Conservation (phyloP, 2,797 vertebrate species). For the Pteropus rufus region DNA sequence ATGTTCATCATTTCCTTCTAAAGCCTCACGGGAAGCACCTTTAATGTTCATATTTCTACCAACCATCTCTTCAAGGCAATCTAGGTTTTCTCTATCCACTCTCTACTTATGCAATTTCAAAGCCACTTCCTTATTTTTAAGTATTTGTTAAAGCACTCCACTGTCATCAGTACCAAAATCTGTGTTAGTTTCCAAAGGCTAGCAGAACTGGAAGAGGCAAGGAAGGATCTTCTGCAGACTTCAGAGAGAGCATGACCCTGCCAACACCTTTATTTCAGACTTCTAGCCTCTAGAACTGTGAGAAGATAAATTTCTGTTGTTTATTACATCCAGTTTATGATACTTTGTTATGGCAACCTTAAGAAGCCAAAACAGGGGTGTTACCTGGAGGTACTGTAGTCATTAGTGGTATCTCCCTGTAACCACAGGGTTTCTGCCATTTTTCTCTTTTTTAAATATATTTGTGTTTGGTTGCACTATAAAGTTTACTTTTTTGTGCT, state of each 20-base stretch:
- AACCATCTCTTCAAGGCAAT: background rate
- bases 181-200: background rate
- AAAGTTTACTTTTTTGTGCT: background rate
- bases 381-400: background rate
- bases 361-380: background rate
- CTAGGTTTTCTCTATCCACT: background rate
- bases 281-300: background rate
- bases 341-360: background rate
- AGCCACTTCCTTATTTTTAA: background rate
- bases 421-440: background rate
- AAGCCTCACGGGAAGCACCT: background rate
- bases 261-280: background rate
- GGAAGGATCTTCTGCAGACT: background rate
- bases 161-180: background rate
- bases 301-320: background rate
- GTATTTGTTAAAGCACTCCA: background rate
- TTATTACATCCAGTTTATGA: background rate
- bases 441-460: background rate
- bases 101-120: background rate
- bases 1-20: conserved; percentile 17
- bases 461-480: background rate
- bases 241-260: background rate
- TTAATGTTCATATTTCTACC: background rate
- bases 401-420: background rate
- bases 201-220: background rate